Conservation (phyloP, 1,140 invertebrate genomes). For the Drosophila mayri region DNA sequence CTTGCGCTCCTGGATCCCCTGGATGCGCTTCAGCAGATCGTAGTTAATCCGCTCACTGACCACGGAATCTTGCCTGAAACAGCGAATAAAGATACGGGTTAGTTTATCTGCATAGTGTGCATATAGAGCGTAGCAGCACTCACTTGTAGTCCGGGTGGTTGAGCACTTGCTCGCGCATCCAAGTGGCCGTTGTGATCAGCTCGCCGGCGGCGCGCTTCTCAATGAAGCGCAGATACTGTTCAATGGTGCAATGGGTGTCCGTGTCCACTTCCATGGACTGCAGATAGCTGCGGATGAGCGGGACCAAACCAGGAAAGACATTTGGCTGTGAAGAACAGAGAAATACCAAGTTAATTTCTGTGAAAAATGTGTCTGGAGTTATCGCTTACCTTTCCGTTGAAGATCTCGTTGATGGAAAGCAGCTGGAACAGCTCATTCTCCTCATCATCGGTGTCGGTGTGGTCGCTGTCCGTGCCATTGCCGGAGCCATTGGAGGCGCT, state of each 20-base stretch:
- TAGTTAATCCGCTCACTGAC: constrained; percentile 96
- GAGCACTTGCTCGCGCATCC: constrained; percentile 96
- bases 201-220: constrained; percentile 94
- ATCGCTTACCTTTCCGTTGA: constrained; percentile 96
- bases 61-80: constrained; percentile 90
- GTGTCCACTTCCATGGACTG: constrained; percentile 97
- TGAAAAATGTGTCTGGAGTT: too few relatives aligned
- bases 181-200: constrained; percentile 94
- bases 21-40: constrained; percentile 93
- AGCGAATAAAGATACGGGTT: not conserved
- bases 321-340: constrained; percentile 85
- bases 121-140: constrained; percentile 22
- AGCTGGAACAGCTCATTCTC: constrained; percentile 79
- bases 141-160: constrained; percentile 96
- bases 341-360: not conserved
- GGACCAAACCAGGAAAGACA: constrained; percentile 97
- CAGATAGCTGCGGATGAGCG: constrained; percentile 97
- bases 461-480: constrained; percentile 74
- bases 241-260: constrained; percentile 98
- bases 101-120: not conserved
- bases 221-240: constrained; percentile 98
- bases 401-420: constrained; percentile 98
- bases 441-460: constrained; percentile 75
- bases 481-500: constrained; percentile 60
- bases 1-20: constrained; percentile 90